phyloP scores from a whole-genome alignment of 2,113 vertebrate species.

The Meles meles region DNA sequence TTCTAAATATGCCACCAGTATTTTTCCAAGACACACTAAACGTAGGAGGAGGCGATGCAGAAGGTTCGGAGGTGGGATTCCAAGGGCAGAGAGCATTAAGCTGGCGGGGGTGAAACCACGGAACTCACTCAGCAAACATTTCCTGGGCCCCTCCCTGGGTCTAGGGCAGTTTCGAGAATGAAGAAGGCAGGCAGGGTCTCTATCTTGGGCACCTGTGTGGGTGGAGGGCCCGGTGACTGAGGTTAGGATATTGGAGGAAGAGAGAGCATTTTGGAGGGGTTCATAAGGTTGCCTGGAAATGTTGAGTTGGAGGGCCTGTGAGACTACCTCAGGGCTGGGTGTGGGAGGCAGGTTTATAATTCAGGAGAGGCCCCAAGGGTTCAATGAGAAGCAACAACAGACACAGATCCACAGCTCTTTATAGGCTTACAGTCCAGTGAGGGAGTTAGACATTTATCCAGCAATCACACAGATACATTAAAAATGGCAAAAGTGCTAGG shows the following conservation, averaged over 20 bases:
- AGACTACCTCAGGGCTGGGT: not conserved
- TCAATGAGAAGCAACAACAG: not conserved
- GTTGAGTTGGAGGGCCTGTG: not conserved
- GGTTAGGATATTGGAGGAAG: not conserved
- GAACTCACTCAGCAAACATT: not conserved
- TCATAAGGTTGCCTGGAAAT: not conserved
- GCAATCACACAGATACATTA: not conserved
- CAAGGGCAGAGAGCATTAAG: not conserved
- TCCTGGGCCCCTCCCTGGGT: not conserved
- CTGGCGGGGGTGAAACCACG: not conserved
- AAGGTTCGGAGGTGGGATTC: not conserved
- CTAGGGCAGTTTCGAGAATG: not conserved
- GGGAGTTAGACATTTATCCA: not conserved
- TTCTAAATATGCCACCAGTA: constrained; percentile 61
- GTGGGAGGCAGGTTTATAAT: not conserved
- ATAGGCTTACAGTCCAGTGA: not conserved
- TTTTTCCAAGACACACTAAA: constrained; percentile 52
- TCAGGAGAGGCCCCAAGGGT: not conserved
- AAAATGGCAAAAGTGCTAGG: not conserved
- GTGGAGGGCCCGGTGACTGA: not conserved
- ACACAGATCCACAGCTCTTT: not conserved
- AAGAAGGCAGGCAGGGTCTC: not conserved
- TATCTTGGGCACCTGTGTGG: not conserved
- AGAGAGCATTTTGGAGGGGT: not conserved
- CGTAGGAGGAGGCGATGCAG: not conserved